These are phyloP conservation scores for Tetropium fuscum DNA, from an alignment of 2,888 invertebrate genomes.

Conservation along the genomic window DNA sequence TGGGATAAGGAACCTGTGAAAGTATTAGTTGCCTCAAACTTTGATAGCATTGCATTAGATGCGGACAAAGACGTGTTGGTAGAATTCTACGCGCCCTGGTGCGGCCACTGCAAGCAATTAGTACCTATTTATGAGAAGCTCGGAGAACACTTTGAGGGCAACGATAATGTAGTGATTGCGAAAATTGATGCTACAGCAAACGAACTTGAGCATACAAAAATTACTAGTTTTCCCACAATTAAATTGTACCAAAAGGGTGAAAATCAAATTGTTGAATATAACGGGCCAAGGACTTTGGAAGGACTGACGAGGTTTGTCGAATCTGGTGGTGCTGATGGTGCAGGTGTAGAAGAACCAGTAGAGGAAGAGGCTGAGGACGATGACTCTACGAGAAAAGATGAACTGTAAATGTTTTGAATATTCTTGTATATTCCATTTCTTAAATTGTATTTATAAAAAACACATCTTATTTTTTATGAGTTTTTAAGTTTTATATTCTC, in stretches of 20 bases:
- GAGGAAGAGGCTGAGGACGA: constrained; percentile 79
- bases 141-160: constrained; percentile 87
- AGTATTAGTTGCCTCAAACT: constrained; percentile 92
- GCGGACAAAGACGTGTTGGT: constrained; percentile 92
- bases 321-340: constrained; percentile 85
- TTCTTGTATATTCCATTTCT: constrained; percentile 36
- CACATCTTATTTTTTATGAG: constrained; percentile 14
- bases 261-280: constrained; percentile 90
- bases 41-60: constrained; percentile 92
- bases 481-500: constrained; percentile 25
- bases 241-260: constrained; percentile 95
- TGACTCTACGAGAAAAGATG: constrained; percentile 80
- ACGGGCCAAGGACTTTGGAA: constrained; percentile 94
- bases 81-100: constrained; percentile 99
- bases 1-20: constrained; percentile 98
- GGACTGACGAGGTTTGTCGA: constrained; percentile 95
- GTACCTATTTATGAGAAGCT: constrained; percentile 95
- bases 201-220: constrained; percentile 96
- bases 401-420: constrained; percentile 72
- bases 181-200: constrained; percentile 99
- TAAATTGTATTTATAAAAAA: constrained; percentile 37
- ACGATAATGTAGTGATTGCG: constrained; percentile 88
- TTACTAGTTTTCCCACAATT: constrained; percentile 95
- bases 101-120: constrained; percentile 98
- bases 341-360: constrained; percentile 73